Conservation (phyloP, 2,888 invertebrate genomes). For the Lepidocyrtoides sp. region DNA sequence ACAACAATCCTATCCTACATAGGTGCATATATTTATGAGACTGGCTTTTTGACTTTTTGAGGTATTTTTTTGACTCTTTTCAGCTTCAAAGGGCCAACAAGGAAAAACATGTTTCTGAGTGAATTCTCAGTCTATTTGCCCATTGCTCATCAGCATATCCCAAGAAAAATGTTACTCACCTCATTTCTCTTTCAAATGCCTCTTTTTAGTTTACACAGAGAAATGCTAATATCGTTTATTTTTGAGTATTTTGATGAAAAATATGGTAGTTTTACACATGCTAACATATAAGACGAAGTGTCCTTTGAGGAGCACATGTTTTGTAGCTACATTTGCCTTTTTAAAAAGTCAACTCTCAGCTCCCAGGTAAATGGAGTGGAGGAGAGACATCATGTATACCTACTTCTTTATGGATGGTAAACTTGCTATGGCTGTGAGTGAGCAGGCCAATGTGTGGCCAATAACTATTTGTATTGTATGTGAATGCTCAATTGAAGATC, state of each 20-base stretch:
- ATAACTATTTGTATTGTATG: constrained; percentile 80
- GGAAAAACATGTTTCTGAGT: background rate
- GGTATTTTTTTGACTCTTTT: constrained; percentile 48
- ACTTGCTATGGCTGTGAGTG: constrained; percentile 52
- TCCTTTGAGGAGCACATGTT: background rate
- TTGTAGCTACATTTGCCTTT: background rate
- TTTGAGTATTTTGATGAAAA: background rate
- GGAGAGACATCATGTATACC: constrained; percentile 34
- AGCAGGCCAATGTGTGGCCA: constrained; percentile 77
- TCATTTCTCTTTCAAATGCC: background rate
- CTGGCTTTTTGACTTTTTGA: constrained; percentile 73
- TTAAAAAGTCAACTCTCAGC: constrained; percentile 57
- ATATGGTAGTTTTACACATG: background rate
- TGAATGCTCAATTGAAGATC: constrained; percentile 82
- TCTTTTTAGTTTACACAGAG: background rate
- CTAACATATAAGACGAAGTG: background rate
- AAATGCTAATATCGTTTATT: constrained; percentile 11
- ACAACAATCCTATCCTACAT: constrained; percentile 32
- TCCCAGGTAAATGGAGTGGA: constrained; percentile 1
- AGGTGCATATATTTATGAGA: constrained; percentile 67
- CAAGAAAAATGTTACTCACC: background rate
- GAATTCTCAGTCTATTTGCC: background rate
- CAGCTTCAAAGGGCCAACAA: constrained; percentile 2
- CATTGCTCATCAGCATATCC: background rate
- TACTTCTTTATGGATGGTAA: constrained; percentile 30